Conservation (phyloP, 1,140 invertebrate species). For the Zaprionus camerounensis region DNA sequence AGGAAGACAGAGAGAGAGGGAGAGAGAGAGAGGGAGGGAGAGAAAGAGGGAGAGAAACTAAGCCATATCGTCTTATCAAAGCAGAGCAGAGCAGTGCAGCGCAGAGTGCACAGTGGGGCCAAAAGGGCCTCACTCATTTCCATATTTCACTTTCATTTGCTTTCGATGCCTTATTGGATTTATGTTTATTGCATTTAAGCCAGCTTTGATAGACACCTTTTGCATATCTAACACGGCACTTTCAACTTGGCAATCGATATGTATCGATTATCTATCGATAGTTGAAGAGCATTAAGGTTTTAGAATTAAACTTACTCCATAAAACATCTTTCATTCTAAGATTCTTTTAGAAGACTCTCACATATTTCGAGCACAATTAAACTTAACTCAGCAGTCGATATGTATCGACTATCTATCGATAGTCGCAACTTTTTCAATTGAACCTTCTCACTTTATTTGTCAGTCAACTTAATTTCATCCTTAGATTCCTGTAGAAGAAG, state of each 20-base stretch:
- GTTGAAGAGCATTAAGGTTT: background rate
- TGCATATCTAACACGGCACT: background rate
- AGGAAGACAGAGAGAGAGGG: background rate
- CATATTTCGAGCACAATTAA: too few relatives aligned
- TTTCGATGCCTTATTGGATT: conserved; percentile 1
- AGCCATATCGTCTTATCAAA: background rate
- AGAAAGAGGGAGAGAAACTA: background rate
- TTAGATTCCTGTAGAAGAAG: too few relatives aligned
- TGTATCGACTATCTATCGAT: background rate
- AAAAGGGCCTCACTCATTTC: background rate
- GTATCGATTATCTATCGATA: too few relatives aligned
- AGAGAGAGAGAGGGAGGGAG: too few relatives aligned
- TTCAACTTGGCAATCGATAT: background rate
- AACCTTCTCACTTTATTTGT: too few relatives aligned
- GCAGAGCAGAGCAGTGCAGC: background rate
- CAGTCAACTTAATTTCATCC: too few relatives aligned
- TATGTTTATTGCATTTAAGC: conserved; percentile 6
- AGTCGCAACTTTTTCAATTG: background rate
- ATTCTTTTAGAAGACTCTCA: background rate
- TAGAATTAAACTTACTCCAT: background rate
- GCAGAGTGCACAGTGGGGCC: conserved; percentile 2
- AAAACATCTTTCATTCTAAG: background rate
- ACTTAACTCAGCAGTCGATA: too few relatives aligned
- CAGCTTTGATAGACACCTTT: background rate
- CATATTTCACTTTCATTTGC: conserved; percentile 2